These are phyloP conservation scores for Taxidea taxus DNA, from an alignment of 2,113 vertebrate genomes.

Conservation along the genomic window DNA sequence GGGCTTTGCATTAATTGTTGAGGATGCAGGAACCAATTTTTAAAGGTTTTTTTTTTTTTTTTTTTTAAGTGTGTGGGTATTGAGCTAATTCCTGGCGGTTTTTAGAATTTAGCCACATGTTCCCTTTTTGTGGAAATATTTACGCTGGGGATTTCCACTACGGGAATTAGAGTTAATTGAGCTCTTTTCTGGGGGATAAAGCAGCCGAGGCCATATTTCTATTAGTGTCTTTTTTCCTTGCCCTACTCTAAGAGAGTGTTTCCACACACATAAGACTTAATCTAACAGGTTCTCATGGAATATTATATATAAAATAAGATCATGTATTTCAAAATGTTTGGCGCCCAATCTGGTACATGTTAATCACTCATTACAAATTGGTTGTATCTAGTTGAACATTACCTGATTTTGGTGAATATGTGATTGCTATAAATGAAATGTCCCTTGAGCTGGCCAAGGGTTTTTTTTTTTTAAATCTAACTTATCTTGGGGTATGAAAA, in stretches of 20 bases:
- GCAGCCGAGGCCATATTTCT: slow-evolving; percentile 14
- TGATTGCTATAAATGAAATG: not conserved
- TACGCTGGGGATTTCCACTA: slow-evolving; percentile 30
- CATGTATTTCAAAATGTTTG: slow-evolving; percentile 28
- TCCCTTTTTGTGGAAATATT: slow-evolving; percentile 50
- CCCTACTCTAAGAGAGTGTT: not conserved
- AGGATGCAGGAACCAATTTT: not conserved
- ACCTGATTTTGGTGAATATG: slow-evolving; percentile 14
- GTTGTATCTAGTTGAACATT: not conserved
- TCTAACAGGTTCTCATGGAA: slow-evolving; percentile 21
- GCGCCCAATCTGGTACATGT: not conserved
- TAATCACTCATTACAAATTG: not conserved
- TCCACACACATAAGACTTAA: not conserved
- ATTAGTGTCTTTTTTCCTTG: slow-evolving; percentile 1
- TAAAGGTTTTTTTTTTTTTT: not conserved
- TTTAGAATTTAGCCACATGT: slow-evolving; percentile 48
- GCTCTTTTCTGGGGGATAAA: not conserved
- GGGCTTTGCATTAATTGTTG: not conserved
- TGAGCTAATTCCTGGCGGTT: slow-evolving; percentile 33
- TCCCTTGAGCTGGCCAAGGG: not conserved
- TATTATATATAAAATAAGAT: slow-evolving; percentile 38
- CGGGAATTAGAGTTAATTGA: slow-evolving; percentile 18
- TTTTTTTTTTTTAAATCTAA: not conserved
- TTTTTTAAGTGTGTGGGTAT: not conserved
- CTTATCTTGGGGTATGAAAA: not conserved